Base-by-base conservation (phyloP, 2,113 vertebrate species). In the Chelonoidis abingdonii region DNA sequence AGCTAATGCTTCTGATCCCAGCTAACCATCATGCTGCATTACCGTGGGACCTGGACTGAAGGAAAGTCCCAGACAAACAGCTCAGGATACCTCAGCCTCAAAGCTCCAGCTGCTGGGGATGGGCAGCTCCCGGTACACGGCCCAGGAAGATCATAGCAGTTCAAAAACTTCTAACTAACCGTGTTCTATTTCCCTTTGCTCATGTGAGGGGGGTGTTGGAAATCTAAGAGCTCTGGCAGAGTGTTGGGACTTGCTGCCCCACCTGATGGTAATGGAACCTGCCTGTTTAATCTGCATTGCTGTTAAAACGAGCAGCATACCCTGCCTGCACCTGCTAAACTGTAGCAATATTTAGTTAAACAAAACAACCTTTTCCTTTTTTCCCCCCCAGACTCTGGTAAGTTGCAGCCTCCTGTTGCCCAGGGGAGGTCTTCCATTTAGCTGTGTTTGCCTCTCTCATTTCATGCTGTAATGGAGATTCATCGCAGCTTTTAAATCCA, bases 381-480 rank as follows among this genome's bases (percentile, higher is more conserved):
- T 16, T 9, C 10, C 31, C 31, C 25, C 90, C 83, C 87, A 95
- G 86, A 29, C 56, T 88, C 94, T 96, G 59, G 3, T 24, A 87
- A 86, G 56, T 47, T 85, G 79, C 87, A 86, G 90, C 41, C 53
- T 89, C 89, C 31, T 29, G 94, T 95, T 97, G 94, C 97, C 96
- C 38, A 80, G 83, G 97, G 97, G 96, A 98, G 90, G 94, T 92
- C 95, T 98, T 97, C 97, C 91, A 96, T 96, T 97, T 95, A 98
- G 97, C 90, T 87, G 93, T 91, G 80, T 97, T 98, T 98, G 98
- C 97, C 98, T 97, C 98, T 98, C 95, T 98, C 96, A 98, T 98
- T 98, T 98, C 98, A 98, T 97, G 98, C 97, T 98, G 96, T 97
- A 98, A 98, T 97, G 96, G 97, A 98, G 98, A 98, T 95, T 98